These are phyloP conservation scores for Ramphastos sulfuratus DNA, from an alignment of 2,113 vertebrate species.

Conservation along the genomic window DNA sequence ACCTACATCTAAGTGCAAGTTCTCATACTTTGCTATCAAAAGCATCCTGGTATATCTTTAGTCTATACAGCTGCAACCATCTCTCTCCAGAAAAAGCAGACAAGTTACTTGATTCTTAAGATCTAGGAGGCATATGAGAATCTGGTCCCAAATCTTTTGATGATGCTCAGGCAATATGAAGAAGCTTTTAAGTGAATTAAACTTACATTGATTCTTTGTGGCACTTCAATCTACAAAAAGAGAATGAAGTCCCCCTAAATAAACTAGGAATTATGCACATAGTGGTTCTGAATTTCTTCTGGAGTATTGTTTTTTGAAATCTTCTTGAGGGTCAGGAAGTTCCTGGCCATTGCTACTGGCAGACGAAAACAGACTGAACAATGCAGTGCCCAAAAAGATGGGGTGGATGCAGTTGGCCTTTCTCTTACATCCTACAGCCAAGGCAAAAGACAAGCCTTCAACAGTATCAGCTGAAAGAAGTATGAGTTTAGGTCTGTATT, in stretches of 20 bases:
- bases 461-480: neutral
- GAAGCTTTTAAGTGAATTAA: neutral
- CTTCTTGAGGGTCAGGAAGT: neutral
- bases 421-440: neutral
- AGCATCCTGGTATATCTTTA: neutral
- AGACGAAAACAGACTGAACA: neutral
- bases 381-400: neutral
- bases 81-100: neutral
- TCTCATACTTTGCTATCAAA: neutral
- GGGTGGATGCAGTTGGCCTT: neutral
- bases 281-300: neutral
- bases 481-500: neutral
- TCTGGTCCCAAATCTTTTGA: neutral
- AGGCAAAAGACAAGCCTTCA: neutral
- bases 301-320: neutral
- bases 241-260: neutral
- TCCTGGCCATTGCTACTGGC: neutral
- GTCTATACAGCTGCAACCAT: neutral
- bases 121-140: neutral
- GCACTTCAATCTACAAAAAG: neutral
- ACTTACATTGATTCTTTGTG: neutral
- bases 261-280: neutral
- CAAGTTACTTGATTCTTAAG: neutral
- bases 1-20: neutral
- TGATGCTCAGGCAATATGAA: neutral